A percentile compares a stretch with the other conserved stretches of the same genome.
These are phyloP conservation scores for Aquatica leii DNA, from an alignment of 2,888 invertebrate genomes.

Conservation along the genomic window DNA sequence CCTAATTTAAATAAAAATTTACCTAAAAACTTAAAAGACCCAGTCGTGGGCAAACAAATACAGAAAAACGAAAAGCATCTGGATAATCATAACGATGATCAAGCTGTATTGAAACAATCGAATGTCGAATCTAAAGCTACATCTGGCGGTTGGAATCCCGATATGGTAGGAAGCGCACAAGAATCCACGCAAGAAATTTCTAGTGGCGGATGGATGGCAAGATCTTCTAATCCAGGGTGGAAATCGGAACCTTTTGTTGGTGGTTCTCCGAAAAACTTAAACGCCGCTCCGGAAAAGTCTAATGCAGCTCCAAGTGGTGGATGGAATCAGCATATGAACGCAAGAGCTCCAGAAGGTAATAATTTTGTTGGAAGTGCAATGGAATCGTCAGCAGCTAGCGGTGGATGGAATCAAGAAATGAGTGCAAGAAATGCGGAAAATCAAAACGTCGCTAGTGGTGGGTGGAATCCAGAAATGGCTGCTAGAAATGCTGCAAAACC, in stretches of 20 bases:
- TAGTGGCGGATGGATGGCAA: conserved; percentile 5
- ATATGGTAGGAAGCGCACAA: not conserved
- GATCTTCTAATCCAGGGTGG: not conserved
- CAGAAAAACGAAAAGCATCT: too few species aligned
- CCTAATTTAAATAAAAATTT: not conserved
- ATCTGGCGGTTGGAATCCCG: not conserved
- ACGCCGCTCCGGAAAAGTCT: not conserved
- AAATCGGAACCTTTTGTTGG: too few species aligned
- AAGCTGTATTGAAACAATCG: not conserved
- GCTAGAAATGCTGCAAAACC: conserved; percentile 6
- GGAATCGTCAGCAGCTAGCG: not conserved
- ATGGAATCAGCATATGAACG: not conserved
- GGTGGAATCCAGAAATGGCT: conserved; percentile 2
- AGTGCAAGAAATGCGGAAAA: not conserved
- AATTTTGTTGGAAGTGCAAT: not conserved
- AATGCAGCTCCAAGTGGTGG: not conserved
- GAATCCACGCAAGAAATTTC: not conserved
- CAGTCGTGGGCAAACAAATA: not conserved
- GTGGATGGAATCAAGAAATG: conserved; percentile 19
- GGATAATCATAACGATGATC: not conserved
- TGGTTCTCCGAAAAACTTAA: not conserved
- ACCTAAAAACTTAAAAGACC: not conserved
- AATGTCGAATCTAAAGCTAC: not conserved
- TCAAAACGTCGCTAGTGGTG: not conserved
- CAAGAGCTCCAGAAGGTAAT: not conserved